A percentile compares a stretch with the other conserved stretches of the same genome.
phyloP scores from a whole-genome alignment of 2,113 vertebrate genomes.

The Symphodus melops region DNA sequence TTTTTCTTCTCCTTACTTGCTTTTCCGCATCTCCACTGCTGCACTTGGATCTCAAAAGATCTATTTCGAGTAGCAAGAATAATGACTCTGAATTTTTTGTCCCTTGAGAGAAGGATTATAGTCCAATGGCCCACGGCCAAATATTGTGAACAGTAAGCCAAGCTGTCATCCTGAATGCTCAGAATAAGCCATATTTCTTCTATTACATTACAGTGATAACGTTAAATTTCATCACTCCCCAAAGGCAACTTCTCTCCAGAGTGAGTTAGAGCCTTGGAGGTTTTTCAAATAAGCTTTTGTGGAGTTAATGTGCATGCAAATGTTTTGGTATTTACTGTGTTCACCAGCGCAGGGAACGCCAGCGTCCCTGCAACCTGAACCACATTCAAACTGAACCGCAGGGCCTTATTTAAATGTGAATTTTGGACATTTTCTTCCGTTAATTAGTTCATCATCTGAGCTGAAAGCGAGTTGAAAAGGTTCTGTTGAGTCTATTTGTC shows the following conservation, averaged over 20 bases:
- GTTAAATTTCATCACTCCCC: conserved; percentile 31
- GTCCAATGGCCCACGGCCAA: conserved; percentile 54
- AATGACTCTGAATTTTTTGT: conserved; percentile 54
- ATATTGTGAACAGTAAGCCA: conserved; percentile 26
- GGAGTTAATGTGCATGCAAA: not conserved
- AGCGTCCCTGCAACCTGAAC: not conserved
- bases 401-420: not conserved
- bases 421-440: not conserved
- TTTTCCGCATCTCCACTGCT: conserved; percentile 62
- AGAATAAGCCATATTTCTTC: conserved; percentile 27
- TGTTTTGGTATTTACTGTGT: not conserved
- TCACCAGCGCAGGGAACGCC: not conserved
- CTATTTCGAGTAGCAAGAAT: conserved; percentile 50
- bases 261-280: not conserved
- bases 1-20: conserved; percentile 50
- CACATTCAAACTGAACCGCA: not conserved
- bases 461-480: too few relatives aligned
- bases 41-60: conserved; percentile 50
- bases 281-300: not conserved
- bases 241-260: conserved; percentile 4
- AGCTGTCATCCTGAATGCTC: conserved; percentile 29
- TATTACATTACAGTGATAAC: conserved; percentile 37
- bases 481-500: not conserved
- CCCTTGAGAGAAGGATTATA: conserved; percentile 58
- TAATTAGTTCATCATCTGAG: too few relatives aligned